Percentiles rank a stretch among this genome's conserved stretches.
phyloP scores from a whole-genome alignment of 2,113 vertebrate genomes.

The Microcebus tavaratra region DNA sequence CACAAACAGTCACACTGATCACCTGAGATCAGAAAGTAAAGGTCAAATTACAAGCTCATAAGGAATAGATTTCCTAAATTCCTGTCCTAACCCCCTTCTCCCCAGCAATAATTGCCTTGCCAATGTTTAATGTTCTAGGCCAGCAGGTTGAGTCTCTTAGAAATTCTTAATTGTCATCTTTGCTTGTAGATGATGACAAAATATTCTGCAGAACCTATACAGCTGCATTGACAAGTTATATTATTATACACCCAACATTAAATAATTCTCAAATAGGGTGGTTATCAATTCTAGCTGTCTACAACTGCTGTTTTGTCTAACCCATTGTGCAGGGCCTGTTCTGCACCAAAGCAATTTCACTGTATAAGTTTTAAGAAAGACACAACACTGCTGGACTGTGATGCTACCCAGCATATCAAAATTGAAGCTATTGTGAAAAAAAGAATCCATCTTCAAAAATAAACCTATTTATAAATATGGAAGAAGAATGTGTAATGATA shows the following conservation, averaged over 20 bases:
- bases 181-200: constrained; percentile 16
- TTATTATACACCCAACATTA: neutral
- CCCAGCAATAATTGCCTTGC: neutral
- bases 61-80: constrained; percentile 48
- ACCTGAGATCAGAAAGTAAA: constrained; percentile 46
- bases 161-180: constrained; percentile 65
- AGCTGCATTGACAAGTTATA: constrained; percentile 22
- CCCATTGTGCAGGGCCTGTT: constrained; percentile 57
- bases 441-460: constrained; percentile 27
- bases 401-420: constrained; percentile 25
- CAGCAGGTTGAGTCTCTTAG: constrained; percentile 49
- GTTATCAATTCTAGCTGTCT: neutral
- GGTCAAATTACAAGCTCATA: constrained; percentile 22
- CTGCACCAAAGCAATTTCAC: constrained; percentile 71
- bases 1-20: neutral
- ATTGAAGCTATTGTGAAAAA: neutral
- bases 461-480: constrained; percentile 53
- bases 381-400: neutral
- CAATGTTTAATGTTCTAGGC: constrained; percentile 41
- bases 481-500: neutral
- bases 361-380: constrained; percentile 67
- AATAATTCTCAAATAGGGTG: neutral
- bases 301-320: constrained; percentile 44
- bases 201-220: constrained; percentile 35
- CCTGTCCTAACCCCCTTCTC: neutral